Conservation (phyloP, 1,140 invertebrate genomes). For the Berghia stephanieae region DNA sequence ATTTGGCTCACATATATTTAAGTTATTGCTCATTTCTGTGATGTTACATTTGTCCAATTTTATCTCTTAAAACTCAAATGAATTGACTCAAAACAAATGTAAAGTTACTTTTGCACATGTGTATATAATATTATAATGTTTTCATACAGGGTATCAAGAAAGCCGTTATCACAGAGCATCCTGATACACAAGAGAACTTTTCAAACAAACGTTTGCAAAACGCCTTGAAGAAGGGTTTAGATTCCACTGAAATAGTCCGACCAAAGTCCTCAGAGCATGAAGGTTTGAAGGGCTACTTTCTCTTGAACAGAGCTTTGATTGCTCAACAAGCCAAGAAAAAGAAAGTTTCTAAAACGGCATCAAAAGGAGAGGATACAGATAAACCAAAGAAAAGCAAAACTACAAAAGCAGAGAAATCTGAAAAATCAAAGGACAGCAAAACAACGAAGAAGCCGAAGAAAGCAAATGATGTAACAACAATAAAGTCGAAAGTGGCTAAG, state of each 20-base stretch:
- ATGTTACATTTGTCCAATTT: too few species aligned
- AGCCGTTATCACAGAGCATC: background rate
- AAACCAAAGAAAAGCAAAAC: background rate
- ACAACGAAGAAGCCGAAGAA: background rate
- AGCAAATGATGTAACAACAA: background rate
- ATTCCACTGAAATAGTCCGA: background rate
- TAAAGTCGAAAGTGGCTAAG: background rate
- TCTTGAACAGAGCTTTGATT: background rate
- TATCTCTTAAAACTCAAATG: too few species aligned
- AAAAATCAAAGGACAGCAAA: background rate
- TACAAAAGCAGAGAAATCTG: background rate
- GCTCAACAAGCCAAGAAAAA: too few species aligned
- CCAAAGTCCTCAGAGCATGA: constrained; percentile 1
- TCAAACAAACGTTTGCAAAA: constrained; percentile 10
- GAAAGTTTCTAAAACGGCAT: too few species aligned
- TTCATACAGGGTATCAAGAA: constrained; percentile 10
- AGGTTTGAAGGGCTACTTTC: constrained; percentile 13
- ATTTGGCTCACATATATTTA: too few species aligned
- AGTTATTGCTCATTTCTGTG: too few species aligned
- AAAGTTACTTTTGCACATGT: too few species aligned
- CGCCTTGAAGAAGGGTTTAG: constrained; percentile 1
- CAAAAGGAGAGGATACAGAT: too few species aligned
- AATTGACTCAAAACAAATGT: too few species aligned
- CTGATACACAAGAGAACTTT: background rate
- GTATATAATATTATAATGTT: too few species aligned